These are phyloP conservation scores for Stegostoma tigrinum DNA, from an alignment of 2,113 vertebrate genomes.

Conservation along the genomic window DNA sequence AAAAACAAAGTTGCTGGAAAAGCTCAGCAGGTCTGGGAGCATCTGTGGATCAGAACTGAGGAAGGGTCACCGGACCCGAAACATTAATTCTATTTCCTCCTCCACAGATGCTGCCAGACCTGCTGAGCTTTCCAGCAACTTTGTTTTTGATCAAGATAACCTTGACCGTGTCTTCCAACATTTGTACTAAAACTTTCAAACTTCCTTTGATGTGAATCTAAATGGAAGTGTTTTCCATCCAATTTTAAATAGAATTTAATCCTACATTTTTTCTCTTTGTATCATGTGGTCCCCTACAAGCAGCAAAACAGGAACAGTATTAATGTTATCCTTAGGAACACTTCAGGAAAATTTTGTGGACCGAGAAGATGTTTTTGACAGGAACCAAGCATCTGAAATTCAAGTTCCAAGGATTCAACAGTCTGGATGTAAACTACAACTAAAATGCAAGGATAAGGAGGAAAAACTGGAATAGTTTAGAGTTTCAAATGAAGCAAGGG, in stretches of 20 bases:
- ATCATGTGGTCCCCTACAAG: background rate
- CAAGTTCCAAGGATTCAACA: background rate
- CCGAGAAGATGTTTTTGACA: background rate
- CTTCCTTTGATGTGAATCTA: background rate
- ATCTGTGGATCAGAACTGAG: too few species aligned
- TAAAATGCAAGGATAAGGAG: background rate
- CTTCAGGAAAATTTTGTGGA: background rate
- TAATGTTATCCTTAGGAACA: background rate
- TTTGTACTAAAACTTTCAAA: background rate
- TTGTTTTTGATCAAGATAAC: too few species aligned
- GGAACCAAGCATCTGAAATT: background rate
- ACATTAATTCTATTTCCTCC: too few species aligned
- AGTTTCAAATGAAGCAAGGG: background rate
- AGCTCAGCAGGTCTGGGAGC: too few species aligned
- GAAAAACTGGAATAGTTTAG: background rate
- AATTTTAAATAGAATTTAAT: background rate
- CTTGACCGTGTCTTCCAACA: background rate
- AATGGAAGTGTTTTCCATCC: background rate
- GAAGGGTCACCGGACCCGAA: too few species aligned
- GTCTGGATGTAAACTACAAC: background rate
- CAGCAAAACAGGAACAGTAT: background rate
- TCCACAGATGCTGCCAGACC: too few species aligned
- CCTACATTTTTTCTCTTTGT: background rate
- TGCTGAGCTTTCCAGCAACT: too few species aligned
- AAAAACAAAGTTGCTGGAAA: too few species aligned